A percentile compares a stretch with the other conserved stretches of the same genome.
phyloP scores from a whole-genome alignment of 2,797 vertebrate genomes.

The Lacerta agilis region DNA sequence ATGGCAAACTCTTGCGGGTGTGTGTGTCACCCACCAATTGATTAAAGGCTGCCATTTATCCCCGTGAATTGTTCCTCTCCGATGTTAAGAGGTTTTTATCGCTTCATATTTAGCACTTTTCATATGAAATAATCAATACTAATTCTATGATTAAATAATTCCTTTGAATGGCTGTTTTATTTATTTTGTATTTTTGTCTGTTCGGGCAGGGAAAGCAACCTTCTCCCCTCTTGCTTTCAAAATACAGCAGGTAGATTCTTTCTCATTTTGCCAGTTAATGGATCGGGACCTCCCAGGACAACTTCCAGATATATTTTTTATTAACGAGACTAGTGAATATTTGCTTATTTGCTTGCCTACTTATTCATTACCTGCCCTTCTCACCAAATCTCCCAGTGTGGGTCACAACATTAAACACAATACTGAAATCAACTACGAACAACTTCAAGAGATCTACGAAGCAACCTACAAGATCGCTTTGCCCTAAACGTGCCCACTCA shows the following conservation, averaged over 20 bases:
- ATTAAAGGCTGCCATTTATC: slow-evolving; percentile 27
- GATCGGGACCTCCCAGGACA: not conserved
- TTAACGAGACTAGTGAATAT: not conserved
- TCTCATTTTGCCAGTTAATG: not conserved
- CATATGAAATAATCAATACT: slow-evolving; percentile 53
- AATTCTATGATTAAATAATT: slow-evolving; percentile 50
- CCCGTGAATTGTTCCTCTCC: slow-evolving; percentile 25
- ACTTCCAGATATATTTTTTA: not conserved
- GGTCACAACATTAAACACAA: too few relatives aligned
- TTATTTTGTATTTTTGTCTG: not conserved
- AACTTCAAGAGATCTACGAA: too few relatives aligned
- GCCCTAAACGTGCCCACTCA: too few relatives aligned
- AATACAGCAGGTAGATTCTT: not conserved
- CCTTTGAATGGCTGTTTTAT: not conserved
- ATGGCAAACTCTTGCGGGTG: not conserved
- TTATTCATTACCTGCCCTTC: too few relatives aligned
- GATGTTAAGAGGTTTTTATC: slow-evolving; percentile 28
- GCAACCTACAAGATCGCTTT: too few relatives aligned
- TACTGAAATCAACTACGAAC: too few relatives aligned
- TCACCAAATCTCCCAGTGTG: too few relatives aligned
- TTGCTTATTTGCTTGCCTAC: too few relatives aligned
- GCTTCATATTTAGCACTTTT: slow-evolving; percentile 42
- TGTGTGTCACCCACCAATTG: not conserved
- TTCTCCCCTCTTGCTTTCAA: not conserved
- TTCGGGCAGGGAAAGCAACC: accelerated